Evolutionary conservation across 2,797 vertebrate genomes (phyloP).

Genomic region (Aplochiton taeniatus): DNA sequence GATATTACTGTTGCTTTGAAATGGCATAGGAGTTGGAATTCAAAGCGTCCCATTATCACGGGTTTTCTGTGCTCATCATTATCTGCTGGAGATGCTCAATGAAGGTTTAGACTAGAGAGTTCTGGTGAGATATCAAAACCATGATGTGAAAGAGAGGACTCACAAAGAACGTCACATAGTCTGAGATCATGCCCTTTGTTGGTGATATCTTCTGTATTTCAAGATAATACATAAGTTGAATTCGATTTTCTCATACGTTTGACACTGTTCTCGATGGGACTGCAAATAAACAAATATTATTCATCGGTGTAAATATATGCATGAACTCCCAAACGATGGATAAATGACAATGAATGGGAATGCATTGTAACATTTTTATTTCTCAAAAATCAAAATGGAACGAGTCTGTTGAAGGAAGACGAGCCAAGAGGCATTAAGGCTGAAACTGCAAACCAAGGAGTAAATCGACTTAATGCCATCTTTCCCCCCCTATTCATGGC

Average conservation of each 20-base stretch:
- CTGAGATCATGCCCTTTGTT: slow-evolving; percentile 68
- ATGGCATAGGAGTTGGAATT: slow-evolving; percentile 60
- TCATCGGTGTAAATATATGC: slow-evolving; percentile 69
- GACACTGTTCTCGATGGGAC: slow-evolving; percentile 52
- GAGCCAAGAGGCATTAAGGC: slow-evolving; percentile 76
- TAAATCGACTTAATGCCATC: slow-evolving; percentile 82
- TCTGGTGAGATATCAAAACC: slow-evolving; percentile 64
- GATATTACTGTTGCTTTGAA: slow-evolving; percentile 56
- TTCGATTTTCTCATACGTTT: slow-evolving; percentile 67
- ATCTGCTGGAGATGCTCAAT: slow-evolving; percentile 63
- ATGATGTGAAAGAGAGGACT: slow-evolving; percentile 54
- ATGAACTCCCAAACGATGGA: slow-evolving; percentile 73
- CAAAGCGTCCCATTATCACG: slow-evolving; percentile 53
- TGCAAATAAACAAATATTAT: slow-evolving; percentile 78
- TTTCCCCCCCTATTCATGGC: slow-evolving; percentile 77
- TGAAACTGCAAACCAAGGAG: slow-evolving; percentile 79
- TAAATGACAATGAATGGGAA: slow-evolving; percentile 71
- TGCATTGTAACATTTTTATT: slow-evolving; percentile 73
- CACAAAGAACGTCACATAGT: slow-evolving; percentile 56
- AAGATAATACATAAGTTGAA: slow-evolving; percentile 74
- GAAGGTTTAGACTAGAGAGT: slow-evolving; percentile 68
- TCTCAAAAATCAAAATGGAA: slow-evolving; percentile 71
- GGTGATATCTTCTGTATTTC: slow-evolving; percentile 59
- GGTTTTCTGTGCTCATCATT: slow-evolving; percentile 66
- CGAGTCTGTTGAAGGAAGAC: slow-evolving; percentile 70